Evolutionary conservation across 2,797 vertebrate genomes (phyloP).

Genomic region (Pangasius macronema): DNA sequence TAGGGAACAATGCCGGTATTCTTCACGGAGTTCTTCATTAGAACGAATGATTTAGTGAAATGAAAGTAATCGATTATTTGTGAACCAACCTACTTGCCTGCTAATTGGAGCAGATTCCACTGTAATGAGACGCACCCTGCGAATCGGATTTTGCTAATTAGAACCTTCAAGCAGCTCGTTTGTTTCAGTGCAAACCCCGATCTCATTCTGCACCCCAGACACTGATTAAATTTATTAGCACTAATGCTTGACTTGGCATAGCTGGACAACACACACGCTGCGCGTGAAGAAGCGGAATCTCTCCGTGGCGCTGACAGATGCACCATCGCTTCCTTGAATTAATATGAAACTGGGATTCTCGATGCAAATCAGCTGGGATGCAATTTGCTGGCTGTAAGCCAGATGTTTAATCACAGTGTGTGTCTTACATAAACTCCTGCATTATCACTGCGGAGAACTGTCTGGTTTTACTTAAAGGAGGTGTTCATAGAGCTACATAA

Average conservation of each 20-base stretch:
- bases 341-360: constrained; percentile 11
- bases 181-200: constrained; percentile 28
- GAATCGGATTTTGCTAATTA: constrained; percentile 32
- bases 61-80: constrained; percentile 28
- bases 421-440: background rate
- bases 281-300: background rate
- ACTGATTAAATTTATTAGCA: constrained; percentile 51
- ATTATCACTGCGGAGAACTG: background rate
- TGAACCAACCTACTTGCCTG: background rate
- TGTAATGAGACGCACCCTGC: constrained; percentile 5
- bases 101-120: background rate
- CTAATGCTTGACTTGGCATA: constrained; percentile 42
- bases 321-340: background rate
- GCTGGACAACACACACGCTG: constrained; percentile 5
- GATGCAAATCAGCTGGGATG: constrained; percentile 4
- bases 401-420: constrained; percentile 23
- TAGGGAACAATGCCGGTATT: background rate
- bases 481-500: background rate
- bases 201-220: constrained; percentile 45
- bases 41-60: background rate
- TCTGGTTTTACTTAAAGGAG: background rate
- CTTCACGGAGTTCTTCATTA: background rate
- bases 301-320: constrained; percentile 39
- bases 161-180: constrained; percentile 28
- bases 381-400: background rate